Percentiles rank a stretch among this genome's conserved stretches.
Evolutionary conservation across 2,888 invertebrate genomes (phyloP).

Genomic region (Agrilus mali): DNA sequence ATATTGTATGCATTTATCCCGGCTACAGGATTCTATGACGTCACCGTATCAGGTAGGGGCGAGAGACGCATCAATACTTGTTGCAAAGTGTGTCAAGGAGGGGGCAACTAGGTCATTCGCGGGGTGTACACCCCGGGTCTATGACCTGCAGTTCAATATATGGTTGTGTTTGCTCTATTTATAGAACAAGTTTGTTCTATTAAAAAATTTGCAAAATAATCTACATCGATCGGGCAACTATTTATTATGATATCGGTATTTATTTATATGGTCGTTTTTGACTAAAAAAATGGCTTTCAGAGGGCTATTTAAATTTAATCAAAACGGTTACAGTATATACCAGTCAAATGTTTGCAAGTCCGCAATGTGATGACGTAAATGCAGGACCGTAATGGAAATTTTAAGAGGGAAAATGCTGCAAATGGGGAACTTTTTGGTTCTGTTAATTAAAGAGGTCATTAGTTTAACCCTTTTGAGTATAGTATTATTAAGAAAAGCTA

Average conservation of each 20-base stretch:
- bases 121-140: constrained; percentile 26
- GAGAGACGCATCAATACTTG: constrained; percentile 35
- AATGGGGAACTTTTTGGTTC: too few species aligned
- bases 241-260: neutral
- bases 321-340: too few species aligned
- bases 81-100: constrained; percentile 36
- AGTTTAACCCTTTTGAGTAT: too few species aligned
- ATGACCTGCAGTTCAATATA: constrained; percentile 26
- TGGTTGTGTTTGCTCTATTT: neutral
- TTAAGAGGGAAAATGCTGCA: too few species aligned
- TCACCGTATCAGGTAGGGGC: constrained; percentile 26
- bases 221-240: neutral
- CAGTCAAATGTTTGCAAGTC: too few species aligned
- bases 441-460: too few species aligned
- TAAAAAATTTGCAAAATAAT: constrained; percentile 11
- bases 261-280: too few species aligned
- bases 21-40: constrained; percentile 29
- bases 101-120: constrained; percentile 30
- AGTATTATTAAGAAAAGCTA: too few species aligned
- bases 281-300: constrained; percentile 3
- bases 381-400: too few species aligned
- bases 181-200: neutral
- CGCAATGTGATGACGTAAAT: too few species aligned
- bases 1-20: constrained; percentile 39
- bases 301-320: neutral